Evolutionary conservation across 2,797 vertebrate species (phyloP).

Genomic region (Intellagama lesueurii): DNA sequence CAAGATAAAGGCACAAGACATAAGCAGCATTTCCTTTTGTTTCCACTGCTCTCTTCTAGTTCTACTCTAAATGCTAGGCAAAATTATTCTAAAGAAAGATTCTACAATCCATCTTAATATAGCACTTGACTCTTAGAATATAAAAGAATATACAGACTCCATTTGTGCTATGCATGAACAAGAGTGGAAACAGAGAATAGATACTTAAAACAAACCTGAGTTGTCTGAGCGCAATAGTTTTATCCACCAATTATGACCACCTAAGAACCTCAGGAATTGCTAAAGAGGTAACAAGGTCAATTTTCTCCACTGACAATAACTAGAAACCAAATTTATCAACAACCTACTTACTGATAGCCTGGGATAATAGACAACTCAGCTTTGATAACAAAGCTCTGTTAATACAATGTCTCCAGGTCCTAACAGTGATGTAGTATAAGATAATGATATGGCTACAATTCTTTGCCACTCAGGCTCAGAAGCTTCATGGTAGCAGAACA

Average conservation of each 20-base stretch:
- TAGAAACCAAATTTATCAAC: neutral
- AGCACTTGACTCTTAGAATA: neutral
- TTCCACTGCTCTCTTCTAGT: neutral
- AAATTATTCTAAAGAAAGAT: neutral
- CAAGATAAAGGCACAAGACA: neutral
- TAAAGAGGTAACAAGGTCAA: neutral
- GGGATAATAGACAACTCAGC: neutral
- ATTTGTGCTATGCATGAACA: neutral
- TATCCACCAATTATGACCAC: neutral
- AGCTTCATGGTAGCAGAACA: neutral
- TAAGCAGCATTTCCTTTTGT: neutral
- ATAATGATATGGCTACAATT: no score
- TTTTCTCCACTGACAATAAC: neutral
- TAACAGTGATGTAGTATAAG: neutral
- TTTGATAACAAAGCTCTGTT: neutral
- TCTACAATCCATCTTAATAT: neutral
- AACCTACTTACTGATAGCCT: neutral
- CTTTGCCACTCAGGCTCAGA: neutral
- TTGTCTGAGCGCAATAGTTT: neutral
- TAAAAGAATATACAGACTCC: neutral
- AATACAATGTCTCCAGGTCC: neutral
- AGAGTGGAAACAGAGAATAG: neutral
- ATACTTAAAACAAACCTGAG: neutral
- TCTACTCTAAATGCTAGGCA: neutral
- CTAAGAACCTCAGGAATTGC: neutral